A percentile compares a stretch with the other conserved stretches of the same genome.
phyloP scores from a whole-genome alignment of 2,113 vertebrate genomes.

The Microcebus lehilahytsara region DNA sequence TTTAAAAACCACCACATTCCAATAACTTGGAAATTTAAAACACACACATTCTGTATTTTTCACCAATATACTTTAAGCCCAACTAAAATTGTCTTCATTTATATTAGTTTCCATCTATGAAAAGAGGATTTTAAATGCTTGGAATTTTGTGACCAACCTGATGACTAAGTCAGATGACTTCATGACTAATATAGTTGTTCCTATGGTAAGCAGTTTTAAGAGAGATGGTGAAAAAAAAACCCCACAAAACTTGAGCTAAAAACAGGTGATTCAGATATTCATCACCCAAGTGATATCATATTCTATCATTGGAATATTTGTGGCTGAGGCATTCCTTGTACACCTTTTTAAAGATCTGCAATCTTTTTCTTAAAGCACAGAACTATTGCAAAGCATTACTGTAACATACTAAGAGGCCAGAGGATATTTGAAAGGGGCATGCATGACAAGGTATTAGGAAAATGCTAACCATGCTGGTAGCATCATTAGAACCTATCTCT shows the following conservation, averaged over 20 bases:
- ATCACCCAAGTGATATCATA: neutral
- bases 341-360: neutral
- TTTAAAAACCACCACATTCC: neutral
- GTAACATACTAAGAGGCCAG: neutral
- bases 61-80: neutral
- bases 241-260: neutral
- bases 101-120: neutral
- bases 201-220: neutral
- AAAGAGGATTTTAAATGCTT: neutral
- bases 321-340: neutral
- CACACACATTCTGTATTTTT: neutral
- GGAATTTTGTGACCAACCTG: neutral
- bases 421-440: neutral
- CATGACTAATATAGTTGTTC: neutral
- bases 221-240: neutral
- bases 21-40: neutral
- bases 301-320: neutral
- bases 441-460: neutral
- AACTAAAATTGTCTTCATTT: neutral
- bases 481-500: neutral
- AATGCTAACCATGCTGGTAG: neutral
- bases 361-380: neutral
- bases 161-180: neutral
- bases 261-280: neutral
- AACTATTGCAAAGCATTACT: neutral